phyloP scores from a whole-genome alignment of 30 jellyfish, hydroid and myxozoan species.

The Chrysaora quinquecirrha region DNA sequence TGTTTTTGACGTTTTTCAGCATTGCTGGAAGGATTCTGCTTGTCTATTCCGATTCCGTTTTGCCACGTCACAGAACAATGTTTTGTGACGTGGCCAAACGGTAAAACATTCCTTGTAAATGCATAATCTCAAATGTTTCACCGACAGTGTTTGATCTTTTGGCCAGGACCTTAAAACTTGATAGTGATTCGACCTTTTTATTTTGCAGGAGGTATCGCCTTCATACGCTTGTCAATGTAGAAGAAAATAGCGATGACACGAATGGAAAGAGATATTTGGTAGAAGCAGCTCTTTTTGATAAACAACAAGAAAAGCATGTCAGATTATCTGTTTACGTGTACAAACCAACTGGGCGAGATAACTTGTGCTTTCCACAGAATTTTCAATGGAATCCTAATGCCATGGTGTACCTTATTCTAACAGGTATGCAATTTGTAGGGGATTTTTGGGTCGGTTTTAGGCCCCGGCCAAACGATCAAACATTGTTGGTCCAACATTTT shows the following conservation, averaged over 20 bases:
- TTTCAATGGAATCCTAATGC: conserved; percentile 79
- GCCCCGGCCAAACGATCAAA: too few species aligned
- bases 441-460: too few species aligned
- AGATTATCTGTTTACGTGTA: conserved; percentile 73
- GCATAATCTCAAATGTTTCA: too few species aligned
- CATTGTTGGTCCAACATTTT: too few species aligned
- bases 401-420: conserved; percentile 75
- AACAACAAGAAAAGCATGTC: background rate
- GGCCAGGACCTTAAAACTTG: too few species aligned
- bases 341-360: conserved; percentile 14
- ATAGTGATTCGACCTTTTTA: background rate
- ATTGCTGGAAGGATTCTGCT: too few species aligned
- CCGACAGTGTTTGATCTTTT: too few species aligned
- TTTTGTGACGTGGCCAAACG: too few species aligned
- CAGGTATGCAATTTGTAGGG: conserved; percentile 67
- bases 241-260: conserved; percentile 52
- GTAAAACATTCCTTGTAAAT: too few species aligned
- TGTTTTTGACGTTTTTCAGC: too few species aligned
- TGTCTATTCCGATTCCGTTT: too few species aligned
- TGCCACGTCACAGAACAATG: too few species aligned
- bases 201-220: conserved; percentile 55
- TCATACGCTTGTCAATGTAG: conserved; percentile 81
- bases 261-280: conserved; percentile 61
- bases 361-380: conserved; percentile 61
- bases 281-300: conserved; percentile 63